Conservation (phyloP, 2,888 invertebrate genomes). For the Microctonus aethiopoides region DNA sequence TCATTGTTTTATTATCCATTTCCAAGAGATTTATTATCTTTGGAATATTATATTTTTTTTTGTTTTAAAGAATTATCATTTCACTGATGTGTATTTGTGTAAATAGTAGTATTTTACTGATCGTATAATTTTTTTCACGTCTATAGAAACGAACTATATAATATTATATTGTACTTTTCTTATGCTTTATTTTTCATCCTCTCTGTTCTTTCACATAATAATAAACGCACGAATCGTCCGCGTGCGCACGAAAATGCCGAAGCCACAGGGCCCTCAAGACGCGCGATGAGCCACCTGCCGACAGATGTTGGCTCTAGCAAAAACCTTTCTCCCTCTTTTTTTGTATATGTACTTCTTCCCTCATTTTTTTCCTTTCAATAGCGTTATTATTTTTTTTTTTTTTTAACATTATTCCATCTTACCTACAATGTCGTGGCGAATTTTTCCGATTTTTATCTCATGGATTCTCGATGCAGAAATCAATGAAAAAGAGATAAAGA, state of each 20-base stretch:
- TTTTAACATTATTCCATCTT: not conserved
- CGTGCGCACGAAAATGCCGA: not conserved
- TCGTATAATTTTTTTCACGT: not conserved
- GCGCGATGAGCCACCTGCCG: conserved; percentile 60
- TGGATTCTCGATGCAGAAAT: not conserved
- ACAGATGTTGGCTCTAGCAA: conserved; percentile 59
- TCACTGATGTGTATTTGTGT: not conserved
- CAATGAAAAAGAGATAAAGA: not conserved
- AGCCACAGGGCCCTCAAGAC: not conserved
- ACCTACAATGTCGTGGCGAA: not conserved
- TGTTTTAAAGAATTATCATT: not conserved
- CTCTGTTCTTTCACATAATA: too few species aligned
- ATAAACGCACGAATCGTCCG: not conserved
- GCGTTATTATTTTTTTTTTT: conserved; percentile 5
- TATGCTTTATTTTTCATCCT: too few species aligned
- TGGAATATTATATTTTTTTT: not conserved
- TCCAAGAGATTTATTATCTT: too few species aligned
- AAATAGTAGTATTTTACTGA: not conserved
- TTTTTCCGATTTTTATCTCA: not conserved
- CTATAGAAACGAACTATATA: not conserved
- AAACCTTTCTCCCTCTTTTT: conserved; percentile 28
- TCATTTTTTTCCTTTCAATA: conserved; percentile 16
- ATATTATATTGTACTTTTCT: not conserved
- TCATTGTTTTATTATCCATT: not conserved
- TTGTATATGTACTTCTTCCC: not conserved